These are phyloP conservation scores for Hippoglossus hippoglossus DNA, from an alignment of 2,797 vertebrate genomes.

Conservation along the genomic window DNA sequence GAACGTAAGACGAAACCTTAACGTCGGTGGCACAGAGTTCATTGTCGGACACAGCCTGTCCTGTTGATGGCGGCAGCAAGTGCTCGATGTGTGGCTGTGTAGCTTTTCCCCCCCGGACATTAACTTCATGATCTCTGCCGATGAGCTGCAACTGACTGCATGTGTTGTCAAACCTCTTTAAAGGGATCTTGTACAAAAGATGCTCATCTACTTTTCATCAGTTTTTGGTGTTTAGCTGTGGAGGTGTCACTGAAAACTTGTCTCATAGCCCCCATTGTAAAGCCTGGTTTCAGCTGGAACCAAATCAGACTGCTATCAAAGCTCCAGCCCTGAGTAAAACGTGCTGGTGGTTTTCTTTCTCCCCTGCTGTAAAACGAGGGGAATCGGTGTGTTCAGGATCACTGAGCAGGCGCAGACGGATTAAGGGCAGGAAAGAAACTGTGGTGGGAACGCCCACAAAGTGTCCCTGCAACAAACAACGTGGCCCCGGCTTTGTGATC, in stretches of 20 bases:
- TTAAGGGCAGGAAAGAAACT: conserved; percentile 73
- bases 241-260: no score
- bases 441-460: conserved; percentile 71
- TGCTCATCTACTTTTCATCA: no score
- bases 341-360: neutral
- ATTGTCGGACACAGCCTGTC: conserved; percentile 16
- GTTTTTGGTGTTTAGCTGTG: no score
- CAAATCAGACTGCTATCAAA: no score
- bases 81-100: conserved; percentile 8
- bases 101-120: no score
- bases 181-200: no score
- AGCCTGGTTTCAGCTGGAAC: no score
- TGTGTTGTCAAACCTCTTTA: no score
- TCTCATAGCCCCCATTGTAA: no score
- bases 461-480: conserved; percentile 64
- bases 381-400: conserved; percentile 54
- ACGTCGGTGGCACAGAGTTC: conserved; percentile 41
- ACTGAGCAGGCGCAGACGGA: conserved; percentile 75
- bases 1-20: conserved; percentile 78
- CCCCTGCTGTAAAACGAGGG: conserved; percentile 20
- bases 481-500: conserved; percentile 75
- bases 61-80: conserved; percentile 48
- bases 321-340: neutral
- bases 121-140: no score
- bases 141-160: no score